phyloP scores from a whole-genome alignment of 2,888 invertebrate species.

The Smittia sp. region DNA sequence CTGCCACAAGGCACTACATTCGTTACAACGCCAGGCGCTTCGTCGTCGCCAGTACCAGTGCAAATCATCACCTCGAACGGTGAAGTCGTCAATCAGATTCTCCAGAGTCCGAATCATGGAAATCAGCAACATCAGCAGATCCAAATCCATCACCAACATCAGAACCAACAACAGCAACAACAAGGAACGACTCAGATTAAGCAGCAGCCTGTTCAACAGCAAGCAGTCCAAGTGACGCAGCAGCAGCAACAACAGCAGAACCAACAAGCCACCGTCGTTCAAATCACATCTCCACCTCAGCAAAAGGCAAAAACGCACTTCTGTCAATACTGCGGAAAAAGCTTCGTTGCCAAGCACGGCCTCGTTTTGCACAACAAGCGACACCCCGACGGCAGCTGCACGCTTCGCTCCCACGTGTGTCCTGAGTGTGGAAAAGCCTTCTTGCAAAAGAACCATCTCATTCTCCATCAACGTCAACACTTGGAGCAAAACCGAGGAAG shows the following conservation, averaged over 20 bases:
- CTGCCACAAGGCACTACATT: constrained; percentile 46
- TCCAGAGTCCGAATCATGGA: constrained; percentile 50
- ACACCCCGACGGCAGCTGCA: constrained; percentile 77
- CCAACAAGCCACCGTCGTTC: constrained; percentile 36
- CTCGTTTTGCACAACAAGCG: constrained; percentile 74
- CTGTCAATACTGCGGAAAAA: constrained; percentile 76
- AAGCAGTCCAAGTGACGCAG: constrained; percentile 45
- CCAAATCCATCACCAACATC: constrained; percentile 43
- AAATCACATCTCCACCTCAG: constrained; percentile 40
- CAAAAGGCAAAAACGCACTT: constrained; percentile 70
- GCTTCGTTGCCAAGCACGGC: constrained; percentile 80
- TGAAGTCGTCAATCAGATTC: constrained; percentile 49
- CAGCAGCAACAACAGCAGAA: constrained; percentile 46
- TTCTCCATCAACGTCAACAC: constrained; percentile 78
- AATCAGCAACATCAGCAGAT: constrained; percentile 50
- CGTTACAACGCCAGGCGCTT: constrained; percentile 52
- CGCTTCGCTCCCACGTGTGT: constrained; percentile 74
- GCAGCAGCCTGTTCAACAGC: constrained; percentile 43
- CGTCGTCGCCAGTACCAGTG: constrained; percentile 53
- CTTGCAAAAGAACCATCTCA: constrained; percentile 80
- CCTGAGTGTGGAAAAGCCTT: constrained; percentile 79
- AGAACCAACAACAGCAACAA: constrained; percentile 45
- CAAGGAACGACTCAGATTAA: constrained; percentile 45
- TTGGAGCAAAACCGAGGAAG: constrained; percentile 54
- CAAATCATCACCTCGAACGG: constrained; percentile 55